phyloP scores from a whole-genome alignment of 2,797 vertebrate species.

The Poliocrania exsul region DNA sequence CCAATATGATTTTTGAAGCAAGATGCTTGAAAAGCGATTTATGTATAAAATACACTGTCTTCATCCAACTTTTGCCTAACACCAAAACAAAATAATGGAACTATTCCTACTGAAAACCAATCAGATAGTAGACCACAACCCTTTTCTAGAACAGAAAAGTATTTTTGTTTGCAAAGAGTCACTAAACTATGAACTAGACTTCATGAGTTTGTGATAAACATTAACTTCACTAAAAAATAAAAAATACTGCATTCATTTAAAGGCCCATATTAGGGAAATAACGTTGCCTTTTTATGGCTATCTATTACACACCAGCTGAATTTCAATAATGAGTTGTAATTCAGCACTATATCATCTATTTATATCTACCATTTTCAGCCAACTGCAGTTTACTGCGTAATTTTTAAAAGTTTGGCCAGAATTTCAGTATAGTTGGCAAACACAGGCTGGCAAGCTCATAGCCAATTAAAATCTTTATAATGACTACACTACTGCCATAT shows the following conservation, averaged over 20 bases:
- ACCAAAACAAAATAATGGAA: neutral
- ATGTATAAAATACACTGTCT: neutral
- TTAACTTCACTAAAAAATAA: neutral
- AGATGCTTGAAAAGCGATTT: neutral
- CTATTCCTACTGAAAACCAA: neutral
- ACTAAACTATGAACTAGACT: neutral
- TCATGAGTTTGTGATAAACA: neutral
- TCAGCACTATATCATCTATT: conserved; percentile 55
- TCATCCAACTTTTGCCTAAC: neutral
- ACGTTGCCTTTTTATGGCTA: conserved; percentile 12
- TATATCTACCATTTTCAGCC: neutral
- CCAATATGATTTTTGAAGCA: neutral
- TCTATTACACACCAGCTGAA: conserved; percentile 7
- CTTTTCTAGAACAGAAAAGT: neutral
- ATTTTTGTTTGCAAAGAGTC: neutral
- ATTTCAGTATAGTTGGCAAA: conserved; percentile 33
- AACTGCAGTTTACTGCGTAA: conserved; percentile 2
- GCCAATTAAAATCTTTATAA: conserved; percentile 21
- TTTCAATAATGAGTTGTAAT: conserved; percentile 47
- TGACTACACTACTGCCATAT: neutral
- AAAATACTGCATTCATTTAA: neutral
- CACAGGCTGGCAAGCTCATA: conserved; percentile 4
- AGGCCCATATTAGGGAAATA: neutral
- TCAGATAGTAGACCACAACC: neutral
- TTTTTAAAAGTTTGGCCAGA: conserved; percentile 22